Percentiles rank a stretch among this genome's conserved stretches.
Evolutionary conservation across 2,888 invertebrate species (phyloP).

Genomic region (Acrobasis suavella): DNA sequence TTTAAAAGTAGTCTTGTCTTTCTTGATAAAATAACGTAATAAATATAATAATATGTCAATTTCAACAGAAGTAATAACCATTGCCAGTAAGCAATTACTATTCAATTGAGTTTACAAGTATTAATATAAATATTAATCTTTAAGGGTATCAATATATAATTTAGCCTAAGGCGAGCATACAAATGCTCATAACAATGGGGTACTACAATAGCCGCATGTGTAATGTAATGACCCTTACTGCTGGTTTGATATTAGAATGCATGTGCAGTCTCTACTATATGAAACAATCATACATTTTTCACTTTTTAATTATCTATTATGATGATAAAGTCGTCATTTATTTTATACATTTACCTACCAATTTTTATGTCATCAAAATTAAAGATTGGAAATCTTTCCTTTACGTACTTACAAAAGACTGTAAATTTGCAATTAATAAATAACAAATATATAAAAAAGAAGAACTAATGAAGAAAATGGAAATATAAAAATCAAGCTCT

Average conservation of each 20-base stretch:
- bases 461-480: too few species aligned
- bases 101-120: neutral
- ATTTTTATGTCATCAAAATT: too few species aligned
- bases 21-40: too few species aligned
- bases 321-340: too few species aligned
- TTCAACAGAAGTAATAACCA: neutral
- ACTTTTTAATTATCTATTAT: neutral
- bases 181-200: neutral
- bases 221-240: neutral
- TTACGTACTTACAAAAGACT: too few species aligned
- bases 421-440: too few species aligned
- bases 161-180: neutral
- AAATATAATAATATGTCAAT: neutral
- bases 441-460: too few species aligned
- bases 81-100: neutral
- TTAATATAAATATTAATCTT: neutral
- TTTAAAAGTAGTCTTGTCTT: too few species aligned
- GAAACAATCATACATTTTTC: neutral
- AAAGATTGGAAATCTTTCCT: too few species aligned
- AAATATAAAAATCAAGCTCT: too few species aligned
- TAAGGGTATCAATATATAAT: neutral
- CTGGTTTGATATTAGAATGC: neutral
- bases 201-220: neutral
- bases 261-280: neutral
- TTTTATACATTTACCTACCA: too few species aligned